phyloP scores from a whole-genome alignment of 2,113 vertebrate species.

The Microtus ochrogaster region DNA sequence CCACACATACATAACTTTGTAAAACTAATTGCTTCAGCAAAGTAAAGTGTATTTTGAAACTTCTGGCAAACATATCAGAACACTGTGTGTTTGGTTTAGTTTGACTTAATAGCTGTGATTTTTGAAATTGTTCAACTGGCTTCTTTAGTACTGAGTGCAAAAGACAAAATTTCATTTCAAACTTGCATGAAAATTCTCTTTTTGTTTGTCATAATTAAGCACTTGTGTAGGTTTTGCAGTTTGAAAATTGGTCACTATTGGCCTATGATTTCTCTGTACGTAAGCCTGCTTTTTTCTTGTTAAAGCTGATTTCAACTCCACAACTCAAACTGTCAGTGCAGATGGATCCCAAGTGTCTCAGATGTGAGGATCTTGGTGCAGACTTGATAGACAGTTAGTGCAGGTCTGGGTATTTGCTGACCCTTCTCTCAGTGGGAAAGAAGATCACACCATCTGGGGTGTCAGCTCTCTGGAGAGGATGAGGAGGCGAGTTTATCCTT shows the following conservation, averaged over 20 bases:
- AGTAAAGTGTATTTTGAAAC: conserved; percentile 40
- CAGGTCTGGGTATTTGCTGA: conserved; percentile 62
- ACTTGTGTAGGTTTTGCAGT: conserved; percentile 44
- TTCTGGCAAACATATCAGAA: conserved; percentile 73
- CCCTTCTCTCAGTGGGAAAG: conserved; percentile 63
- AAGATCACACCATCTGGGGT: neutral
- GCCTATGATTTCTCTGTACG: conserved; percentile 58
- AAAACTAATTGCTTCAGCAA: conserved; percentile 74
- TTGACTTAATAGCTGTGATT: conserved; percentile 75
- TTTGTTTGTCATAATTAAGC: conserved; percentile 72
- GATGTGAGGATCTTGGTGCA: conserved; percentile 57
- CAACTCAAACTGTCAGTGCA: conserved; percentile 68
- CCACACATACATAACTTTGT: conserved; percentile 52
- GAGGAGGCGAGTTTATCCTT: neutral
- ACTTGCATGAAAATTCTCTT: conserved; percentile 49
- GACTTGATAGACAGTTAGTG: conserved; percentile 62
- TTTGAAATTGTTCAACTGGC: conserved; percentile 65
- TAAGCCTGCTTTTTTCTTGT: conserved; percentile 71
- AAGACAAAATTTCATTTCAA: conserved; percentile 69
- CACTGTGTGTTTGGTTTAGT: conserved; percentile 69
- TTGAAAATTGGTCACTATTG: conserved; percentile 60
- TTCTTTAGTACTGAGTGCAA: conserved; percentile 58
- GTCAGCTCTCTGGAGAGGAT: neutral
- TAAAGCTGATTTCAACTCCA: conserved; percentile 74
- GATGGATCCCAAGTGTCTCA: conserved; percentile 60